Base-by-base conservation (phyloP, 2,888 invertebrate species). In the Zaprionus bogoriensis region DNA sequence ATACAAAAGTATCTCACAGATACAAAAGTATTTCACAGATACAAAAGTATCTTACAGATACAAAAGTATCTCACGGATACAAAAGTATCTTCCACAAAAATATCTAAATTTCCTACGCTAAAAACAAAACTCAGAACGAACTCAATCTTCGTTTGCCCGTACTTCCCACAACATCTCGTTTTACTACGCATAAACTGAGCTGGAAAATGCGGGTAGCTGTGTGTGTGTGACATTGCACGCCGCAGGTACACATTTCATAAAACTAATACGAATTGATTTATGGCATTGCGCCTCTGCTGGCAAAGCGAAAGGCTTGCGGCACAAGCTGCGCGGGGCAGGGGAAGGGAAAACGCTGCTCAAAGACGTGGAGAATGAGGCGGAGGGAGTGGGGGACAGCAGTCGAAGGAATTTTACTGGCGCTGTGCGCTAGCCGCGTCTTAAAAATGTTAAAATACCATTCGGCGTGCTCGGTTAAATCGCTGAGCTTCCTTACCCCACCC, bases 261-360 rank as follows among this genome's bases (percentile, higher is more conserved):
- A 89, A 89, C 89, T 89, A 89, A 89, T 89, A 89, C 89, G 89
- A 89, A 89, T 89, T 89, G 89, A 89, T 89, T 89, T 89, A 89
- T 89, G 89, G 84, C 67, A 63, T 62, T 63, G 61, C 32, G 55
- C 30, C 58, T 52, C 54, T 67, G 54, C 59, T 53, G 62, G 46
- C 53, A 67, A 64, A 62, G 67, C 65, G 71, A 82, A 82, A 84
- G 87, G 85, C 87, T 84, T 84, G 87, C 48, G 62, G 60, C 53
- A 20, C 28, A 38, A 22, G 44, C 27, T 47, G 39, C 12, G n/a
- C 17, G 30, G 0, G 4, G n/a, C 9, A 4, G 45, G n/a, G 12
- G 10, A 27, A n/a, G 9, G 12, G 25, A 3, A 9, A 5, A 10
- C 25, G 25, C 12, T 20, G 10, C 25, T 5, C 19, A 27, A 9